These are phyloP conservation scores for Chouioia cunea DNA, from an alignment of 2,888 invertebrate genomes.

Conservation along the genomic window DNA sequence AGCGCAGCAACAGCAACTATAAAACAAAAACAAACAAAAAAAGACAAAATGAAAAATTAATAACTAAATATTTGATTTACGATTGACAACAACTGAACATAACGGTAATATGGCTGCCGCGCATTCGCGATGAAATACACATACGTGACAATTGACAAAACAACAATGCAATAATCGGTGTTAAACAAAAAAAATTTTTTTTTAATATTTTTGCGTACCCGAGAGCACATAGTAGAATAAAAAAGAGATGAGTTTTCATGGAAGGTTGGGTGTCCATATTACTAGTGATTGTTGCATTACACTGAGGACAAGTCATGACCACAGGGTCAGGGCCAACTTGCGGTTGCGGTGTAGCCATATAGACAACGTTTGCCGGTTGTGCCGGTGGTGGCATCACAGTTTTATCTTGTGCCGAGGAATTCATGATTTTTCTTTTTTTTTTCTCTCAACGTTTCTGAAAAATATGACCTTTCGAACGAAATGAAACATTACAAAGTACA, in stretches of 20 bases:
- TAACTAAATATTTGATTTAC: too few species aligned
- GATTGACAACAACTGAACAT: too few species aligned
- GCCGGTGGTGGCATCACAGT: too few species aligned
- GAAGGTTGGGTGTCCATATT: constrained; percentile 65
- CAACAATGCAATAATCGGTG: too few species aligned
- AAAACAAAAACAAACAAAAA: too few species aligned
- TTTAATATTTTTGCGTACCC: too few species aligned
- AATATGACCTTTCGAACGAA: background rate
- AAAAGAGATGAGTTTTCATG: constrained; percentile 70
- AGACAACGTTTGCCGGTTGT: constrained; percentile 41
- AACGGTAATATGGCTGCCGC: too few species aligned
- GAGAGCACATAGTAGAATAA: constrained; percentile 68
- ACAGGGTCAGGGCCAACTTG: constrained; percentile 65
- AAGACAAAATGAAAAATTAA: background rate
- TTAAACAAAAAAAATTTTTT: too few species aligned
- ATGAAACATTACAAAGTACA: too few species aligned
- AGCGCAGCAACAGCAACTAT: constrained; percentile 68
- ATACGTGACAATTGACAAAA: too few species aligned
- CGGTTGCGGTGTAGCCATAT: constrained; percentile 43
- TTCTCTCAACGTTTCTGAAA: background rate
- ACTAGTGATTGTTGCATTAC: constrained; percentile 67
- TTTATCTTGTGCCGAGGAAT: too few species aligned
- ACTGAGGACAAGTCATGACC: constrained; percentile 68
- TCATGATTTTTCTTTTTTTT: background rate
- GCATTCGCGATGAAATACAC: too few species aligned